These are phyloP conservation scores for Vandiemenella viatica DNA, from an alignment of 2,888 invertebrate species.

Conservation along the genomic window DNA sequence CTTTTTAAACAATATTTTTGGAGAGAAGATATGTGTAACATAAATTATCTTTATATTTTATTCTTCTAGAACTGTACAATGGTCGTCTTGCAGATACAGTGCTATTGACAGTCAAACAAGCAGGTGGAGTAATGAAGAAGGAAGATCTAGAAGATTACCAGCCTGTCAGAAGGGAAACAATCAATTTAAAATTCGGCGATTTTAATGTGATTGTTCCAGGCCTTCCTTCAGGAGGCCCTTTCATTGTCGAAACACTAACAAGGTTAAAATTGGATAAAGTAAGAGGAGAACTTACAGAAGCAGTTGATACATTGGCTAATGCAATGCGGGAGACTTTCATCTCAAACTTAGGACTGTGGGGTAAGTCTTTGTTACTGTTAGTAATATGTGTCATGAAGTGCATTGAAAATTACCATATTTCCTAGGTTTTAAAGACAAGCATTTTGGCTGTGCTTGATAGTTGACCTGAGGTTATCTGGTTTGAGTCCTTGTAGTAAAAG, in stretches of 20 bases:
- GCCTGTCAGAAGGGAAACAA: slow-evolving; percentile 11
- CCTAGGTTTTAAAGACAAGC: too few relatives aligned
- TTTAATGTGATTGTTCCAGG: slow-evolving; percentile 21
- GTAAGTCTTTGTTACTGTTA: slow-evolving; percentile 6
- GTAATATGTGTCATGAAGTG: too few relatives aligned
- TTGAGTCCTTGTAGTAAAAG: too few relatives aligned
- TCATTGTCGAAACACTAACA: slow-evolving; percentile 17
- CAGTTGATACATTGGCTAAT: background rate
- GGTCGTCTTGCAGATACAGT: slow-evolving; percentile 31
- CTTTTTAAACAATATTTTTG: too few relatives aligned
- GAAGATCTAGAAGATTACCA: slow-evolving; percentile 16
- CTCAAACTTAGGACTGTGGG: slow-evolving; percentile 4
- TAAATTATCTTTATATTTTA: too few relatives aligned
- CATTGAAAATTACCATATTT: too few relatives aligned
- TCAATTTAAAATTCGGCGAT: slow-evolving; percentile 13
- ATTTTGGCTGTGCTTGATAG: too few relatives aligned
- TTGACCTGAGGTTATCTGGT: too few relatives aligned
- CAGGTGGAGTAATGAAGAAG: slow-evolving; percentile 23
- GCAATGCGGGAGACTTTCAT: background rate
- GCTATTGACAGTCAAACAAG: slow-evolving; percentile 27
- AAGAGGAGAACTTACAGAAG: slow-evolving; percentile 1
- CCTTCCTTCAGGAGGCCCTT: slow-evolving; percentile 21
- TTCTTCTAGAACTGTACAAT: slow-evolving; percentile 23
- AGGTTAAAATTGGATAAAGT: slow-evolving; percentile 2
- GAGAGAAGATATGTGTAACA: too few relatives aligned